Conservation (phyloP, 2,888 invertebrate genomes). For the Amblyjoppa proteus region DNA sequence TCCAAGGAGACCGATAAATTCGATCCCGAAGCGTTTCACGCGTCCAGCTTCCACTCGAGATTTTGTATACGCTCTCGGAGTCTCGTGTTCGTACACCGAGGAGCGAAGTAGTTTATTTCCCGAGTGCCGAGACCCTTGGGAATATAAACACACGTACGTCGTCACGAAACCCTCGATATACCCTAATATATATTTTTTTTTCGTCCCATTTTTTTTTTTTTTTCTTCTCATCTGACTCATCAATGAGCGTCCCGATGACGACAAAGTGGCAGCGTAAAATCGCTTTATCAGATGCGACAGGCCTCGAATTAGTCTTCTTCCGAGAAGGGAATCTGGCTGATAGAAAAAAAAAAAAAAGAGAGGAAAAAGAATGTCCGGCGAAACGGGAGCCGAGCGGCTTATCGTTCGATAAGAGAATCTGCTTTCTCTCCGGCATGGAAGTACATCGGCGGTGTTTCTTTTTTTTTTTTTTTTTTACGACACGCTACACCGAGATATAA, state of each 20-base stretch:
- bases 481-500: conserved; percentile 60
- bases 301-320: conserved; percentile 50
- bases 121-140: neutral
- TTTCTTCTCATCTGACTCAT: conserved; percentile 9
- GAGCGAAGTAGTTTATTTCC: neutral
- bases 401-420: conserved; percentile 63
- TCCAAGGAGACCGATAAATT: conserved; percentile 56
- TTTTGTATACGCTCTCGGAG: neutral
- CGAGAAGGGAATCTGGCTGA: conserved; percentile 60
- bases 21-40: conserved; percentile 38
- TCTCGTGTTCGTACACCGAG: conserved; percentile 3
- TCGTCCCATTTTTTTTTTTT: neutral
- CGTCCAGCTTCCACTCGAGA: conserved; percentile 33
- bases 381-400: conserved; percentile 66
- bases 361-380: conserved; percentile 47
- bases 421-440: conserved; percentile 54
- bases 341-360: conserved; percentile 3
- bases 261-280: conserved; percentile 14
- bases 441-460: conserved; percentile 28
- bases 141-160: conserved; percentile 4
- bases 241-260: conserved; percentile 16
- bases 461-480: conserved; percentile 62
- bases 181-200: neutral
- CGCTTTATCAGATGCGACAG: conserved; percentile 12
- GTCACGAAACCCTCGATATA: conserved; percentile 7